phyloP scores from a whole-genome alignment of 2,888 invertebrate species.

The Ypsolopha sequella region DNA sequence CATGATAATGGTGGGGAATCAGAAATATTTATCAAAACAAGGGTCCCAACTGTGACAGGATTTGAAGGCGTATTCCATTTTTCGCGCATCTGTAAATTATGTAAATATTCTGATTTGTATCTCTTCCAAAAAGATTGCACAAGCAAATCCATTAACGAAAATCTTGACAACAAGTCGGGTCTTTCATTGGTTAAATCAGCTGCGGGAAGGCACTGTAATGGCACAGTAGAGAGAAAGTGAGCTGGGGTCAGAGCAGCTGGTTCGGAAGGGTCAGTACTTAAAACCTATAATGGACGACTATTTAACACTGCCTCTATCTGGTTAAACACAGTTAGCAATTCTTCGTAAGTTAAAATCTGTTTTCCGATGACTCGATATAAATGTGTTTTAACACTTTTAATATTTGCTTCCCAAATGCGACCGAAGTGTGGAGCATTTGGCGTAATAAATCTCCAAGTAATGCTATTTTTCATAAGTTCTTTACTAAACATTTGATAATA shows the following conservation, averaged over 20 bases:
- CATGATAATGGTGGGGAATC: no score
- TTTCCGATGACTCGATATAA: conserved; percentile 4
- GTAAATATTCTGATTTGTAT: background rate
- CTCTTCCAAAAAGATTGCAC: background rate
- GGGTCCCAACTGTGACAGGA: no score
- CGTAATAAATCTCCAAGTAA: background rate
- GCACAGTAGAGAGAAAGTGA: no score
- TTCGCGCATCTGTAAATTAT: background rate
- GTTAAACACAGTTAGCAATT: no score
- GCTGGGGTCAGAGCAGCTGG: no score
- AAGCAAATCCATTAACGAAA: background rate
- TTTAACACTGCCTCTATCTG: no score
- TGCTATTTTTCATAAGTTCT: background rate
- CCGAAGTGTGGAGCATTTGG: conserved; percentile 3
- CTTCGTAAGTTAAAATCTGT: conserved; percentile 4
- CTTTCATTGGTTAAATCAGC: no score
- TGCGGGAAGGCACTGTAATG: no score
- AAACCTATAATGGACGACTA: no score
- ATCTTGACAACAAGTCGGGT: background rate
- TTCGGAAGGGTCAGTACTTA: no score
- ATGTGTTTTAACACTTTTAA: conserved; percentile 4
- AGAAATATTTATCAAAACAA: no score
- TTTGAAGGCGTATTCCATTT: no score
- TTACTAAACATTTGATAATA: background rate
- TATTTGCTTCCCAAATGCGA: conserved; percentile 1